Conservation (phyloP, 2,113 vertebrate species). For the Pangasianodon gigas region DNA sequence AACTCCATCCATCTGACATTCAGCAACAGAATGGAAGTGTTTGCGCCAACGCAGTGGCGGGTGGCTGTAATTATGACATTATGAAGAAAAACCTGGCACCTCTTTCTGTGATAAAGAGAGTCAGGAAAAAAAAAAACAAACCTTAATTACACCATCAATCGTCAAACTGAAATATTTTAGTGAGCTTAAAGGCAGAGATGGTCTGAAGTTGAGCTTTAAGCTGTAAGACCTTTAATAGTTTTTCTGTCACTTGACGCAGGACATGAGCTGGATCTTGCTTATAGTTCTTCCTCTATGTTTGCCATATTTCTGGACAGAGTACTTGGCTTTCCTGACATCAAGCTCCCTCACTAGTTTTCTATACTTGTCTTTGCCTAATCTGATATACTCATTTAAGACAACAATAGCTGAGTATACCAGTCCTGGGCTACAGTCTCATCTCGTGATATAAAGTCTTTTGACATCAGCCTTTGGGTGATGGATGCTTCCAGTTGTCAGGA, state of each 20-base stretch:
- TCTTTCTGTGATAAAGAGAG: slow-evolving; percentile 18
- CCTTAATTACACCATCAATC: slow-evolving; percentile 23
- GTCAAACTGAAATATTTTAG: slow-evolving; percentile 36
- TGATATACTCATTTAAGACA: not conserved
- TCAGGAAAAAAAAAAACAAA: slow-evolving; percentile 8
- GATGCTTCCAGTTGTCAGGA: not conserved
- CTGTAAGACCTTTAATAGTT: not conserved
- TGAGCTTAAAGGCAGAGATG: slow-evolving; percentile 15
- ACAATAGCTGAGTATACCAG: not conserved
- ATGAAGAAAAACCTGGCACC: not conserved
- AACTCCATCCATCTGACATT: not conserved
- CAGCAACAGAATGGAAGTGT: not conserved
- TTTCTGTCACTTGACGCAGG: not conserved
- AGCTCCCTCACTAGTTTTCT: no score
- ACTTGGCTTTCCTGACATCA: not conserved
- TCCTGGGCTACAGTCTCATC: not conserved
- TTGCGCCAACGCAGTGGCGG: slow-evolving; percentile 34
- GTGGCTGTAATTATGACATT: slow-evolving; percentile 50
- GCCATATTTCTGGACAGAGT: not conserved
- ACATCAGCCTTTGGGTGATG: not conserved
- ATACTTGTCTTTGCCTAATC: not conserved
- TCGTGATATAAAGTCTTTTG: not conserved
- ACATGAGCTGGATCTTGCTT: not conserved
- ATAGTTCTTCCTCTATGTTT: no score
- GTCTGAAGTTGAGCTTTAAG: not conserved